Evolutionary conservation across 2,797 vertebrate species (phyloP).

Genomic region (Pantherophis alleghaniensis): DNA sequence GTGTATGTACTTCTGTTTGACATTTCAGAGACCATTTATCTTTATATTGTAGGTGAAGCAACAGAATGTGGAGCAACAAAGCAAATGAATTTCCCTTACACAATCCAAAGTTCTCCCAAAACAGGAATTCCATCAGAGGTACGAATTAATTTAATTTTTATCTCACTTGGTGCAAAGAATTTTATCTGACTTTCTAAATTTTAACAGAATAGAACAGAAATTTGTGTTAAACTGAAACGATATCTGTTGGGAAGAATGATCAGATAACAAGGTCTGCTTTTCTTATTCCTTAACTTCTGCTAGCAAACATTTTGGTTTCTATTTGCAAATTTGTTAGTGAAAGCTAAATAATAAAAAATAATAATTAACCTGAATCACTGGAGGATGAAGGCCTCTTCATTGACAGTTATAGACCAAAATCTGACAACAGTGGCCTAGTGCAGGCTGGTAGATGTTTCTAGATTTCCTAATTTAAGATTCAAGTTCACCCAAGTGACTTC

Average conservation of each 20-base stretch:
- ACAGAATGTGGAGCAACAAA: constrained; percentile 84
- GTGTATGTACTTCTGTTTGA: background rate
- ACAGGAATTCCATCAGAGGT: constrained; percentile 79
- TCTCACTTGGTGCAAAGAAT: constrained; percentile 13
- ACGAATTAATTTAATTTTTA: constrained; percentile 37
- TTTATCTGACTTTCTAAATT: background rate
- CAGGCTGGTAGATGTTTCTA: background rate
- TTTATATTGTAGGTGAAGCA: constrained; percentile 73
- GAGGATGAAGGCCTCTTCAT: too few relatives aligned
- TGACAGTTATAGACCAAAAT: background rate
- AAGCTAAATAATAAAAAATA: background rate
- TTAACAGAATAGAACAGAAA: background rate
- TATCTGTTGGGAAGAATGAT: constrained; percentile 19
- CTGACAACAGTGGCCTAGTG: background rate
- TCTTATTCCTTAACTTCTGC: background rate
- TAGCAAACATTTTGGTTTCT: background rate
- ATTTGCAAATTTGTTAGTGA: constrained; percentile 1
- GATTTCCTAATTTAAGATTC: background rate
- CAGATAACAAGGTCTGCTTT: background rate
- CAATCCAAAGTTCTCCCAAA: constrained; percentile 67
- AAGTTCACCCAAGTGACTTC: background rate
- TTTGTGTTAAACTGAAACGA: background rate
- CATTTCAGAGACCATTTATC: background rate
- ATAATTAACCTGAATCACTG: background rate
- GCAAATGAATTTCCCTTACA: constrained; percentile 75